Evolutionary conservation across 1,140 invertebrate genomes (phyloP), one percentile per base, ranked within the genome.

Genomic region (Heliconius melpomene): DNA sequence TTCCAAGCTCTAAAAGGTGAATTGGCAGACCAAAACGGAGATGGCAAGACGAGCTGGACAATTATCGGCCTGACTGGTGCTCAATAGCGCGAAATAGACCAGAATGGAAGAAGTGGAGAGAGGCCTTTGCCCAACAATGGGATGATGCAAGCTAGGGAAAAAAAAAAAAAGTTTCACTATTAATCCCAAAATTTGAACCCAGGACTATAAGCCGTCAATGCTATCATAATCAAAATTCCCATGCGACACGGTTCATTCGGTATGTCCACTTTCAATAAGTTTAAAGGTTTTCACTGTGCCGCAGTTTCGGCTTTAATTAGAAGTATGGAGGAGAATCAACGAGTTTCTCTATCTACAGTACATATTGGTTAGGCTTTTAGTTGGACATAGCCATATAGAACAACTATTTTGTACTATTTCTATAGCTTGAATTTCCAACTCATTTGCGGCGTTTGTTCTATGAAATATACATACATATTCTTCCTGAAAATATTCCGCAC

Each of bases 301-400:
- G n/a, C 1, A 66, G 57, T 66, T 29, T 13, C 11, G 29, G 52
- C 20, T 60, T 60, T 75, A 60, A 75, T 75, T 75, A 75, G 29
- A 40, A 75, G 74, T 57, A 57, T 52, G 74, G n/a, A 54, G 74
- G 29, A 7, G 7, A 52, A 2, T 74, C 73, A 74, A 74, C 18
- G 26, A 60, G 74, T 40, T 75, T 29, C 46, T 13, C 73, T 18
- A 38, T 57, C 32, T 75, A 36, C 13, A 1, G 40, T 46, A 40
- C 0, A 46, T 9, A 23, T 32, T 75, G 36, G 32, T 23, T 20
- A 16, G n/a, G 52, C 50, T 75, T 66, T 60, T 75, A 75, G 74
- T 75, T 57, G 23, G 11, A 26, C 60, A 66, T 66, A 16, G 23
- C 11, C 60, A 16, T 11, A 66, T 66, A 26, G 60, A 29, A 66